These are phyloP conservation scores for Taenioides sp. DNA, from an alignment of 2,797 vertebrate species.

Conservation along the genomic window DNA sequence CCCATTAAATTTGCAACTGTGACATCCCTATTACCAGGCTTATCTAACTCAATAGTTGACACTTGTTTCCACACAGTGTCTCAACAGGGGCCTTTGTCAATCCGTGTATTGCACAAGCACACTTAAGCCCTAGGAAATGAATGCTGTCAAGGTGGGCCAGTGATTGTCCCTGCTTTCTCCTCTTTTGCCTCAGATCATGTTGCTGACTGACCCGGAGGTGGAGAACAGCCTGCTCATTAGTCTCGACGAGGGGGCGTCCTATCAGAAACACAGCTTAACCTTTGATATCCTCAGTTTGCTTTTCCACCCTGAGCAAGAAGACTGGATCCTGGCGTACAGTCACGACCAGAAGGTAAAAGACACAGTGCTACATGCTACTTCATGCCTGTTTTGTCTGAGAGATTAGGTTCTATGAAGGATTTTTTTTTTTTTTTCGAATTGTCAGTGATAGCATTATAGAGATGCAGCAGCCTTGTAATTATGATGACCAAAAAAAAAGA, in stretches of 20 bases:
- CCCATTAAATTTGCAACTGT: background rate
- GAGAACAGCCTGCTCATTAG: constrained; percentile 95
- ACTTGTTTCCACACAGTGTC: background rate
- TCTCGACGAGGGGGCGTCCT: constrained; percentile 92
- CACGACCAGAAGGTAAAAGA: constrained; percentile 89
- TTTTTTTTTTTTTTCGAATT: no score
- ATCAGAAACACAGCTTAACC: constrained; percentile 90
- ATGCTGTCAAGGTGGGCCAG: constrained; percentile 59
- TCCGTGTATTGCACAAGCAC: constrained; percentile 28
- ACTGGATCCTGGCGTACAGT: constrained; percentile 94
- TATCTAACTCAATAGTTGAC: background rate
- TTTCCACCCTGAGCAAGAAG: constrained; percentile 91
- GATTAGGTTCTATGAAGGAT: no score
- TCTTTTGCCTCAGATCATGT: constrained; percentile 85
- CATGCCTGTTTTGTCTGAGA: constrained; percentile 11
- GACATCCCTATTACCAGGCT: background rate
- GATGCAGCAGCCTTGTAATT: no score
- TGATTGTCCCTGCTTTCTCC: constrained; percentile 49
- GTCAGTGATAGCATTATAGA: no score
- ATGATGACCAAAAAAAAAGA: no score
- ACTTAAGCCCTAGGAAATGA: constrained; percentile 53
- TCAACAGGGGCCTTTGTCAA: background rate
- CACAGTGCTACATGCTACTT: constrained; percentile 25
- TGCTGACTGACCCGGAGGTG: constrained; percentile 93
- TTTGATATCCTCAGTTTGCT: constrained; percentile 94